Percentiles rank a stretch among this genome's conserved stretches.
Evolutionary conservation across 2,113 vertebrate genomes (phyloP).

Genomic region (Struthio camelus): DNA sequence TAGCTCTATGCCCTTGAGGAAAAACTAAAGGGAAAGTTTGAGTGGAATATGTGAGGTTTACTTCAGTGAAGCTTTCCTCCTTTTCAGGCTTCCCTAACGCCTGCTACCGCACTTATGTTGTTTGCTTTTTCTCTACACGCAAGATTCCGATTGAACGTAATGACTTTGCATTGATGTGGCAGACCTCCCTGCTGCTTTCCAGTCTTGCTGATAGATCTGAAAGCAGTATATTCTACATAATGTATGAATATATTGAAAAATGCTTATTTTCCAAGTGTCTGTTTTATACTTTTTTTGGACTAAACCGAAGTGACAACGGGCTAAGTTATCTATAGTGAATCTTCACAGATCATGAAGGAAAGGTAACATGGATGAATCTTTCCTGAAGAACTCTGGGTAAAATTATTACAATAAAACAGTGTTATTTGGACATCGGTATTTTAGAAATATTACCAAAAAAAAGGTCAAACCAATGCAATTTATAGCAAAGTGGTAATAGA

Average conservation of each 20-base stretch:
- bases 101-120: background rate
- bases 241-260: background rate
- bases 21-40: background rate
- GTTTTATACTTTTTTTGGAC: background rate
- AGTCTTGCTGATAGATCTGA: conserved; percentile 5
- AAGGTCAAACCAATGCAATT: background rate
- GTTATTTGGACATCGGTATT: background rate
- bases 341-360: background rate
- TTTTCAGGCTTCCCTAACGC: background rate
- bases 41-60: background rate
- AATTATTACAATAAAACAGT: background rate
- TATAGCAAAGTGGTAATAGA: background rate
- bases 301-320: background rate
- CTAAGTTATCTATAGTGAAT: background rate
- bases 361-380: background rate
- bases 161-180: background rate
- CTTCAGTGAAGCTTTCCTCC: background rate
- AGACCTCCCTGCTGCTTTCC: background rate
- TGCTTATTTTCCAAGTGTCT: background rate
- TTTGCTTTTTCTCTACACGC: background rate
- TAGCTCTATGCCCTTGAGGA: background rate
- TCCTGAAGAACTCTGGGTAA: background rate
- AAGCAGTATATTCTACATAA: background rate
- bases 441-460: background rate
- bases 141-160: background rate